Base-by-base conservation (phyloP, 2,113 vertebrate species). In the Hippocampus guttulatus region DNA sequence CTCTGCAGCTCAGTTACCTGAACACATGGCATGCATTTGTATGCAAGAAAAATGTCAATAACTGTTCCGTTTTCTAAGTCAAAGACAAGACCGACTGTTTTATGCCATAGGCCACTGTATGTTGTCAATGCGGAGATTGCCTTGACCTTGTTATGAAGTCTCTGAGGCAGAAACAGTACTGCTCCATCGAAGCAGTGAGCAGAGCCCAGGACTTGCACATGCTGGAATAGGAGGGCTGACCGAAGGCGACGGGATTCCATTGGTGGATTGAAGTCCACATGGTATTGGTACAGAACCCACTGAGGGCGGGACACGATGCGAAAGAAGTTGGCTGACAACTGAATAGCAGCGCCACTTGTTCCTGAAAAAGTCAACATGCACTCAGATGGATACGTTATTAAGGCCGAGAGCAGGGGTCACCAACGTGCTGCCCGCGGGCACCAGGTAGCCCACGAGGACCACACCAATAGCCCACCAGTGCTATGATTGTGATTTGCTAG, bases 211-310 rank as follows among this genome's bases (percentile, higher is more conserved):
- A 87, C 51, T 2, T 95, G 91, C 3, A 94, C 93, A 0, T 98
- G 96, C 40, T 94, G 94, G 66, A 89, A 95, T 6, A 99, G 93
- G 51, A 99, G 92, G 0, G 93, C 96, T 0, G 89, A 87, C 45
- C 95, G 93, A 63, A 98, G 81, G 6, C 94, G 92, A 0, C 94
- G 92, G 0, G 95, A 92, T 84, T 99, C 97, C 93, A 98, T 94
- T 14, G 92, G 86, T 0, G 97, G 96, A 5, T 86, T 94, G 71
- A 93, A 99, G 87, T 84, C 91, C 33, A 98, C 88, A 1, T 98
- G 96, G 71, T 99, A 99, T 81, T 99, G 97, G 70, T 94, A 98
- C 0, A 99, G 86, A 45, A 92, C 89, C 96, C 97, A 99, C 64
- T 95, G 92, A 0, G 96, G 96, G 0, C 94, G 94, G 1, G 95